phyloP scores from a whole-genome alignment of 2,797 vertebrate species.

The Valencia hispanica region DNA sequence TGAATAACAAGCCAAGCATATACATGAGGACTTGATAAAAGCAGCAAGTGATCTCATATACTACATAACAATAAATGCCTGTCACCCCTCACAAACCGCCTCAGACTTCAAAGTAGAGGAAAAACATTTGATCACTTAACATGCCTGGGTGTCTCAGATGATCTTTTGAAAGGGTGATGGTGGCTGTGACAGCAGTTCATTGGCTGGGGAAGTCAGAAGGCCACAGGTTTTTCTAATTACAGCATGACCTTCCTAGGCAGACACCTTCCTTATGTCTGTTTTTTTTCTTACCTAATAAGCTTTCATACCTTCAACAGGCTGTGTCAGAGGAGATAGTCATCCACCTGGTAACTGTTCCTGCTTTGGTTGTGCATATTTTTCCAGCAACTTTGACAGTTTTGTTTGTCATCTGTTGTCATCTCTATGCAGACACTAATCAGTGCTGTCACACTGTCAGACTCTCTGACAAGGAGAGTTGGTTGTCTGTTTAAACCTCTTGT shows the following conservation, averaged over 20 bases:
- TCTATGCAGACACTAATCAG: slow-evolving; percentile 30
- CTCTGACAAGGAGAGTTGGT: slow-evolving; percentile 45
- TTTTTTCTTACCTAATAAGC: slow-evolving; percentile 18
- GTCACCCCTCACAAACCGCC: slow-evolving; percentile 9
- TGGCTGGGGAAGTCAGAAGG: slow-evolving; percentile 63
- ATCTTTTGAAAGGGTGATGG: slow-evolving; percentile 59
- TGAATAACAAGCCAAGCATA: slow-evolving; percentile 56
- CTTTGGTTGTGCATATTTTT: slow-evolving; percentile 31
- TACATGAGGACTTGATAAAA: slow-evolving; percentile 39
- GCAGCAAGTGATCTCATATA: slow-evolving; percentile 59
- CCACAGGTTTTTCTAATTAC: slow-evolving; percentile 75
- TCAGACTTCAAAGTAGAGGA: slow-evolving; percentile 63
- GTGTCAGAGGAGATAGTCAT: slow-evolving; percentile 16
- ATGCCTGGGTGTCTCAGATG: slow-evolving; percentile 49
- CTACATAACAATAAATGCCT: slow-evolving; percentile 20
- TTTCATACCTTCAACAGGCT: slow-evolving; percentile 44
- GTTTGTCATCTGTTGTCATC: slow-evolving; percentile 33
- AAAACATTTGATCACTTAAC: slow-evolving; percentile 67
- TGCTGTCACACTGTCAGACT: slow-evolving; percentile 54
- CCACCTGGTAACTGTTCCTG: slow-evolving; percentile 9
- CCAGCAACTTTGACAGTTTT: slow-evolving; percentile 23
- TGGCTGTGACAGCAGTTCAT: slow-evolving; percentile 55
- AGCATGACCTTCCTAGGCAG: slow-evolving; percentile 55
- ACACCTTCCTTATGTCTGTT: slow-evolving; percentile 67
- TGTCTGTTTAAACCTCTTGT: slow-evolving; percentile 48